Percentiles rank a stretch among this genome's conserved stretches.
These are phyloP conservation scores for Aurelia sp. DNA, from an alignment of 30 jellyfish, hydroid and myxozoan species.

Conservation along the genomic window DNA sequence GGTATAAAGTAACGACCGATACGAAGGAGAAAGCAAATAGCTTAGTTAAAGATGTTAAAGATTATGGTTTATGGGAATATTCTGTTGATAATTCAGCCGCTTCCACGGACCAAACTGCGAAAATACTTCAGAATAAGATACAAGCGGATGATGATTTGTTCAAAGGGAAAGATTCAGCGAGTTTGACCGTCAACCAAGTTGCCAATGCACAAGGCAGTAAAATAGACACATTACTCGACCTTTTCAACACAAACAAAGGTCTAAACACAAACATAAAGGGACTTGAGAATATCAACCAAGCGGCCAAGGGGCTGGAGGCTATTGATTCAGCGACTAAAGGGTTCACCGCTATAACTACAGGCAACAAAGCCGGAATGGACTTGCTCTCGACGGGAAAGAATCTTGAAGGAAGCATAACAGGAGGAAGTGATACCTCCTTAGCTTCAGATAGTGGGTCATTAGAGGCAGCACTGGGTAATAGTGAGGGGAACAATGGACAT, in stretches of 20 bases:
- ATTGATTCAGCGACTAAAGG: conserved; percentile 58
- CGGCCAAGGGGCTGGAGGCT: conserved; percentile 52
- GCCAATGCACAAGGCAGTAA: conserved; percentile 74
- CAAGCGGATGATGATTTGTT: conserved; percentile 39
- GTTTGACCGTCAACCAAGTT: conserved; percentile 31
- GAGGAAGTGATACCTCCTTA: conserved; percentile 37
- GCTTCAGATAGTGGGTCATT: conserved; percentile 40
- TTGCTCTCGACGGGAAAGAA: conserved; percentile 33
- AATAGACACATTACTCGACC: conserved; percentile 39
- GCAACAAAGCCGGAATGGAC: conserved; percentile 7
- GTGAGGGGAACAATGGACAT: conserved; percentile 25
- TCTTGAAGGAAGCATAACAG: conserved; percentile 34
- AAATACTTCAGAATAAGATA: conserved; percentile 52
- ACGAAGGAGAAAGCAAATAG: conserved; percentile 74
- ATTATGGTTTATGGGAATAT: conserved; percentile 91
- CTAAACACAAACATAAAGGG: neutral
- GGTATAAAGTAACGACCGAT: conserved; percentile 71
- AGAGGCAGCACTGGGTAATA: conserved; percentile 42
- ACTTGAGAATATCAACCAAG: conserved; percentile 23
- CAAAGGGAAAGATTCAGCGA: conserved; percentile 65
- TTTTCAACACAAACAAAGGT: conserved; percentile 20
- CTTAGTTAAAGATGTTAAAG: conserved; percentile 80
- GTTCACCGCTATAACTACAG: conserved; percentile 34
- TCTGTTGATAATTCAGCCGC: conserved; percentile 81
- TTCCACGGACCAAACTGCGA: conserved; percentile 77